A percentile compares a stretch with the other conserved stretches of the same genome.
These are phyloP conservation scores for Montipora capitata DNA, from an alignment of 92 coral and sea anemone species.

Conservation along the genomic window DNA sequence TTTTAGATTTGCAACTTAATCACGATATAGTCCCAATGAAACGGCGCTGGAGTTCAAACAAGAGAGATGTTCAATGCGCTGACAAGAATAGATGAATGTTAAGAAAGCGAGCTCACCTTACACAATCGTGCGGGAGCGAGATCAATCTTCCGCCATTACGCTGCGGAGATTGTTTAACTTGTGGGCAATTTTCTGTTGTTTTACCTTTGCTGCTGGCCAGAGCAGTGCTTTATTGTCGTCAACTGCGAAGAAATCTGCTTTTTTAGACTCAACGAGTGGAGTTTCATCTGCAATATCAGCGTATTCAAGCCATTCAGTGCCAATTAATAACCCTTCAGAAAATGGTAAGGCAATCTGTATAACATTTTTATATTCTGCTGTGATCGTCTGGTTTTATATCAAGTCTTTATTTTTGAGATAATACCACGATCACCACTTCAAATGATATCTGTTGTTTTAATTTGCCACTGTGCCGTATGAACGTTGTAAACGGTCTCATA, in stretches of 20 bases:
- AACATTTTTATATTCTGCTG: too few species aligned
- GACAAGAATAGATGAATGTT: constrained; percentile 25
- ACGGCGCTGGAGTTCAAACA: constrained; percentile 1
- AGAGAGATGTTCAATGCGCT: constrained; percentile 2
- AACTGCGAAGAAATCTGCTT: not conserved
- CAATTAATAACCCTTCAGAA: not conserved
- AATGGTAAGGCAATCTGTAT: constrained; percentile 22
- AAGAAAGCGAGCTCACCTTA: constrained; percentile 31
- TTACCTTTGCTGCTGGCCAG: constrained; percentile 28
- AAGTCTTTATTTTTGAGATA: too few species aligned
- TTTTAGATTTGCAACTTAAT: constrained; percentile 20
- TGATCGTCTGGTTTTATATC: too few species aligned
- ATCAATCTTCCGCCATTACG: constrained; percentile 27
- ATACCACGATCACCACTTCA: too few species aligned
- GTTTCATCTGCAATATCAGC: constrained; percentile 1
- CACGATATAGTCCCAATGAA: constrained; percentile 26
- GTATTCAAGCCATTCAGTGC: constrained; percentile 22
- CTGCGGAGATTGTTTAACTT: constrained; percentile 26
- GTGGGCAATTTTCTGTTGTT: constrained; percentile 35
- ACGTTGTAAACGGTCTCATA: too few species aligned
- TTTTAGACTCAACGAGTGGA: constrained; percentile 7
- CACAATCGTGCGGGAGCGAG: constrained; percentile 19
- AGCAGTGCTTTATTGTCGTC: not conserved
- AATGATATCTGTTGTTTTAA: too few species aligned
- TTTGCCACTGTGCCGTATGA: too few species aligned